Evolutionary conservation across 2,888 invertebrate genomes (phyloP).

Genomic region (Mythimna albipuncta): DNA sequence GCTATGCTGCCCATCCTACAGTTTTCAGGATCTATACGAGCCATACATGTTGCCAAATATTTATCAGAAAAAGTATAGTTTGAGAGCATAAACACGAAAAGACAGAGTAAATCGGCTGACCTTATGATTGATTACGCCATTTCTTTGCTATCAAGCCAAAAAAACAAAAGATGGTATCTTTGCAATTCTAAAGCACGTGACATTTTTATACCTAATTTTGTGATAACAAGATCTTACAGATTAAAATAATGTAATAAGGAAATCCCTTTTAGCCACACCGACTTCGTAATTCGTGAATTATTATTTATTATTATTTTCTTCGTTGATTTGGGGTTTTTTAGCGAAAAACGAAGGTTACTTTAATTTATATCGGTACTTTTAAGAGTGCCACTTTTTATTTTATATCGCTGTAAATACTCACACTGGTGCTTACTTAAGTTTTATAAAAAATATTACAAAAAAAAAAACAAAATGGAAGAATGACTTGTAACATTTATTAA

Average conservation of each 20-base stretch:
- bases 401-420: neutral
- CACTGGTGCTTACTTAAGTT: neutral
- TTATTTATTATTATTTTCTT: constrained; percentile 1
- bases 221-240: constrained; percentile 1
- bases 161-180: neutral
- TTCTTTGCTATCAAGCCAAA: neutral
- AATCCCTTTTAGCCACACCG: neutral
- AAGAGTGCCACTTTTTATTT: neutral
- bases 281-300: constrained; percentile 1
- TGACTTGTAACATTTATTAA: neutral
- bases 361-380: neutral
- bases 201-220: neutral
- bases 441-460: neutral
- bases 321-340: neutral
- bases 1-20: too few relatives aligned
- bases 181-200: neutral
- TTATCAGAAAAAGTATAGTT: too few relatives aligned
- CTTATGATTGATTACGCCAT: neutral
- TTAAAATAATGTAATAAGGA: constrained; percentile 26
- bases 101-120: too few relatives aligned
- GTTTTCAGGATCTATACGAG: too few relatives aligned
- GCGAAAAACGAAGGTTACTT: neutral
- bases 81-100: too few relatives aligned
- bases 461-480: neutral
- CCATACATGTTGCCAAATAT: too few relatives aligned